A percentile compares a stretch with the other conserved stretches of the same genome.
Conservation (phyloP, 2,113 vertebrate species). For the Gobio gobio region DNA sequence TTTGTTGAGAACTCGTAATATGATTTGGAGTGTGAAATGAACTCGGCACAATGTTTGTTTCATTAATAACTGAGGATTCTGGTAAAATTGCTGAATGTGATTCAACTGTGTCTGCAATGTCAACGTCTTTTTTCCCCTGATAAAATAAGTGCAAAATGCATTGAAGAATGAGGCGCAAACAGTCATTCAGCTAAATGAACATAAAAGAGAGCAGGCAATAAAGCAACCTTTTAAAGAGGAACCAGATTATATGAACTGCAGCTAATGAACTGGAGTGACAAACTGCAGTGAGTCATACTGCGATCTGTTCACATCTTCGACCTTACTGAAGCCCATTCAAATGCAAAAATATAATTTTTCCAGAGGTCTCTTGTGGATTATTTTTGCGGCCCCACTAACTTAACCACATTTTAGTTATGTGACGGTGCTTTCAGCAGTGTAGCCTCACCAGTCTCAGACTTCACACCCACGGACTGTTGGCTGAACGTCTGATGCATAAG, state of each 20-base stretch:
- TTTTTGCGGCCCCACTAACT: not conserved
- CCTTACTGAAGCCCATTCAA: not conserved
- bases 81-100: constrained; percentile 5
- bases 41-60: constrained; percentile 5
- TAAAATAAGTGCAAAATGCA: constrained; percentile 3
- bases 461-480: no score
- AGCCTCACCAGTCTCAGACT: not conserved
- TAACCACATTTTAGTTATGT: not conserved
- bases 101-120: not conserved
- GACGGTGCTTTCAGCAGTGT: not conserved
- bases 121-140: not conserved
- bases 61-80: constrained; percentile 30
- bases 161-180: not conserved
- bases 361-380: not conserved
- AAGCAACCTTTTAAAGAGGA: not conserved
- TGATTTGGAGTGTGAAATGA: not conserved
- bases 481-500: no score
- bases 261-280: constrained; percentile 16
- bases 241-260: not conserved
- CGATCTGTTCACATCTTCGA: constrained; percentile 1
- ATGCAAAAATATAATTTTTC: not conserved
- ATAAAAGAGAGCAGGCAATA: not conserved
- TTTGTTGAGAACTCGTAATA: not conserved
- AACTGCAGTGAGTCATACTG: constrained; percentile 18
- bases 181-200: constrained; percentile 3